A percentile compares a stretch with the other conserved stretches of the same genome.
Conservation (phyloP, 1,140 invertebrate genomes). For the Akabosia matsudoensis region DNA sequence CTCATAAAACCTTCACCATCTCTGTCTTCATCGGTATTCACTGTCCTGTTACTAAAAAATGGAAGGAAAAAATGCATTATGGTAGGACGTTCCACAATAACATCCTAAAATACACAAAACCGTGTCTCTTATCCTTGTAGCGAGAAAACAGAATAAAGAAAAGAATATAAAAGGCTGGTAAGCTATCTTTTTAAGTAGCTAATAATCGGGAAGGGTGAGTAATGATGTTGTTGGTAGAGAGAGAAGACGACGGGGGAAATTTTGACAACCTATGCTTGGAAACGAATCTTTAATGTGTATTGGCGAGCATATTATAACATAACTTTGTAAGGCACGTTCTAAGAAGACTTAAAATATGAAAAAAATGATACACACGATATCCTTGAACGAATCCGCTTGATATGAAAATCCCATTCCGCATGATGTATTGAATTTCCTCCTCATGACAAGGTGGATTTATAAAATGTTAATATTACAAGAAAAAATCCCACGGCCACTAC, state of each 20-base stretch:
- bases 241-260: neutral
- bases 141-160: neutral
- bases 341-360: neutral
- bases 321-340: neutral
- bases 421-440: constrained; percentile 10
- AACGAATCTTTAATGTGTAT: neutral
- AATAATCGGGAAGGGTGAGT: constrained; percentile 18
- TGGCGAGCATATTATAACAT: neutral
- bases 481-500: too few species aligned
- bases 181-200: neutral
- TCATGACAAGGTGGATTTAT: neutral
- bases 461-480: neutral
- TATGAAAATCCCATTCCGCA: neutral
- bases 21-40: constrained; percentile 13
- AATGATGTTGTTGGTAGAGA: constrained; percentile 10
- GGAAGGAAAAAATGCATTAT: neutral
- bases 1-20: constrained; percentile 24
- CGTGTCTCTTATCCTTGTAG: neutral
- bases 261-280: constrained; percentile 2
- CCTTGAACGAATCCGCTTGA: neutral
- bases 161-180: neutral
- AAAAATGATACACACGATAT: neutral
- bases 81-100: neutral
- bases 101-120: neutral
- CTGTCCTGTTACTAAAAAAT: neutral